Percentiles rank a stretch among this genome's conserved stretches.
Conservation (phyloP, 2,797 vertebrate genomes). For the Triplophysa bombifrons region DNA sequence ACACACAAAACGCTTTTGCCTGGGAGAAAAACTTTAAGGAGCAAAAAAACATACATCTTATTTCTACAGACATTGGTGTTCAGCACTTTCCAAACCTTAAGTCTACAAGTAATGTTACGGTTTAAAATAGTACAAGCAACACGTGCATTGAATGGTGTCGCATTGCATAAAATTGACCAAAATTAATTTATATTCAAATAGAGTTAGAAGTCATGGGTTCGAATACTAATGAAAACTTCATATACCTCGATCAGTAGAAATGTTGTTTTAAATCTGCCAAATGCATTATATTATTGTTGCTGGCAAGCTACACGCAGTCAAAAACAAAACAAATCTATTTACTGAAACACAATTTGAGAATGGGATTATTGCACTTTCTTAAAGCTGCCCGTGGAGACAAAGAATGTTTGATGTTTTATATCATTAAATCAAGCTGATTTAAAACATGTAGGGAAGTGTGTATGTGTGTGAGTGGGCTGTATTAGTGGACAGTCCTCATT, state of each 20-base stretch:
- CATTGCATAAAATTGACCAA: no score
- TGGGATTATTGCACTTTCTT: slow-evolving; percentile 59
- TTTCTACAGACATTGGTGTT: background rate
- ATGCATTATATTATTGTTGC: background rate
- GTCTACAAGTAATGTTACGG: background rate
- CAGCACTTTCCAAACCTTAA: no score
- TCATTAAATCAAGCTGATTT: slow-evolving; percentile 27
- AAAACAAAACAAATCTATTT: slow-evolving; percentile 14
- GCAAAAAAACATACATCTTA: no score
- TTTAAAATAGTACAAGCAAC: background rate
- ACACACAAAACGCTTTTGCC: background rate
- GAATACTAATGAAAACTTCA: no score
- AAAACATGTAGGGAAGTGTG: background rate
- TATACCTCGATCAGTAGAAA: no score
- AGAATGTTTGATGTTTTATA: slow-evolving; percentile 23
- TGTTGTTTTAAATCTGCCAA: background rate
- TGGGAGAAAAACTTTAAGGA: background rate
- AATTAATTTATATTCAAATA: no score
- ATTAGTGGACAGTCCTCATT: slow-evolving; percentile 30
- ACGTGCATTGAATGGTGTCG: background rate
- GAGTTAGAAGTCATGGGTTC: no score
- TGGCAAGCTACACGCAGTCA: background rate
- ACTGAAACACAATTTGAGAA: slow-evolving; percentile 58
- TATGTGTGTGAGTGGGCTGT: background rate
- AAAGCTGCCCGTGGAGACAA: slow-evolving; percentile 42